phyloP scores from a whole-genome alignment of 2,113 vertebrate species.

The Rhizomys pruinosus region DNA sequence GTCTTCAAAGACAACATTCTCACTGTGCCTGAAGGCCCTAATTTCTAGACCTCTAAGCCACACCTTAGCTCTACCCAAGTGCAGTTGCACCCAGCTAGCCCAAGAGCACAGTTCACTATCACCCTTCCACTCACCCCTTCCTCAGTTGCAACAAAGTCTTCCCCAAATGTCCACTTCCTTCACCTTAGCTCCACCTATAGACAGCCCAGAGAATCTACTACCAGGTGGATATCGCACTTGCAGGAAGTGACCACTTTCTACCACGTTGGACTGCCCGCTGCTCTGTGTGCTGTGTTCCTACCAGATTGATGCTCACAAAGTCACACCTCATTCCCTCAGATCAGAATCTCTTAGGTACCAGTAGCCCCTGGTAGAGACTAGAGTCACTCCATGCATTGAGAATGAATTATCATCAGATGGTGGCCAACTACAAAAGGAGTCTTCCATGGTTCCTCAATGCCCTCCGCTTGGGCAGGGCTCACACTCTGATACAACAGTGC shows the following conservation, averaged over 20 bases:
- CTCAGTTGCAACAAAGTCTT: background rate
- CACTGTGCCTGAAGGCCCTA: background rate
- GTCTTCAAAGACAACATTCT: background rate
- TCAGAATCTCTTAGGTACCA: background rate
- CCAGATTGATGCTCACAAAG: accelerated
- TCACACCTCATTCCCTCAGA: background rate
- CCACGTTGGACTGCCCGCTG: background rate
- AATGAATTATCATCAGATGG: background rate
- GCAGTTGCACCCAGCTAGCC: background rate
- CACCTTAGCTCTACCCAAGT: background rate
- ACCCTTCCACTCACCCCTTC: background rate
- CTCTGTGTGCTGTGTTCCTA: background rate
- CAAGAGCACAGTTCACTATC: background rate
- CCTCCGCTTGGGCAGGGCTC: background rate
- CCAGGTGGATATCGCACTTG: background rate
- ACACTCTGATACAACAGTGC: background rate
- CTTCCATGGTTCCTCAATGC: background rate
- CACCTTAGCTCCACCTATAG: background rate
- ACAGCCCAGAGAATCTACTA: background rate
- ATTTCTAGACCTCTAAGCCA: background rate
- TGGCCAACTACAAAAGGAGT: background rate
- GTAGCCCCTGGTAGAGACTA: background rate
- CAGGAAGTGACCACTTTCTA: background rate
- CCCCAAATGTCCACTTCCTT: background rate
- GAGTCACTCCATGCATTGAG: background rate